Evolutionary conservation across 2,888 invertebrate genomes (phyloP).

Genomic region (Sinhomidia bicolor): DNA sequence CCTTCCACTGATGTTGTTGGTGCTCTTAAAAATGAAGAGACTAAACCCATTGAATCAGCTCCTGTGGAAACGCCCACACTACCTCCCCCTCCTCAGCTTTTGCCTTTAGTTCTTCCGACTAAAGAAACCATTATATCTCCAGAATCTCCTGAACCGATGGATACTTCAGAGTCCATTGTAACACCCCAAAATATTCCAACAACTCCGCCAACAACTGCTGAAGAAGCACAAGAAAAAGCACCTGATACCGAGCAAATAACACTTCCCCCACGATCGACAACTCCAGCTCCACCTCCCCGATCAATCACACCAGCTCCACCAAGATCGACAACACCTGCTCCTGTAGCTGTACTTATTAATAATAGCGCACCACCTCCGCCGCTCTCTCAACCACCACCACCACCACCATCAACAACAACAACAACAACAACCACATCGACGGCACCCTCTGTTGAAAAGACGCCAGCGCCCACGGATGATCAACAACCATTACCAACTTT

Average conservation of each 20-base stretch:
- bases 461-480: constrained; percentile 16
- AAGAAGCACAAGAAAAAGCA: constrained; percentile 51
- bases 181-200: constrained; percentile 77
- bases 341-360: neutral
- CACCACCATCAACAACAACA: too few species aligned
- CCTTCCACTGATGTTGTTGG: neutral
- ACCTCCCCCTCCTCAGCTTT: constrained; percentile 40
- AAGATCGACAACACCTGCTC: constrained; percentile 45
- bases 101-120: constrained; percentile 10
- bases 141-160: constrained; percentile 79
- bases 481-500: constrained; percentile 49
- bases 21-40: neutral
- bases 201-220: constrained; percentile 67
- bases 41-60: neutral
- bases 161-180: constrained; percentile 61
- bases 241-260: neutral
- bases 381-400: neutral
- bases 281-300: constrained; percentile 66
- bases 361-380: neutral
- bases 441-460: constrained; percentile 48
- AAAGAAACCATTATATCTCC: constrained; percentile 76
- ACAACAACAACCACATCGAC: too few species aligned
- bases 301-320: constrained; percentile 49
- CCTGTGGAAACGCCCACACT: neutral
- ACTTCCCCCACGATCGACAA: constrained; percentile 71